A percentile compares a stretch with the other conserved stretches of the same genome.
phyloP scores from a whole-genome alignment of 2,797 vertebrate species.

The Eulemur mongoz region DNA sequence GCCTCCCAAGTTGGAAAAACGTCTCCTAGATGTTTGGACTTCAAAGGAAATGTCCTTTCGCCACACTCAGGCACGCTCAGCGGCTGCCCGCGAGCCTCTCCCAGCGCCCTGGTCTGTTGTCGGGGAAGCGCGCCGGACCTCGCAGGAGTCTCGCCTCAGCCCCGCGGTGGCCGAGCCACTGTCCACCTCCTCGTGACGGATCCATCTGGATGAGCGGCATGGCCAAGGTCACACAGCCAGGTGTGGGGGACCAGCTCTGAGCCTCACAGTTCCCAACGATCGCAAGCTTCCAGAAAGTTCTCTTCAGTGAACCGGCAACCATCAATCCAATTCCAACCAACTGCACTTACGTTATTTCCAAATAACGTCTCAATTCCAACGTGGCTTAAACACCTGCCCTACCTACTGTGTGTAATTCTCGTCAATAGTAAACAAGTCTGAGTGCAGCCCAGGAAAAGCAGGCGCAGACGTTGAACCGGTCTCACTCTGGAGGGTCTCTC shows the following conservation, averaged over 20 bases:
- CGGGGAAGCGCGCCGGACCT: rapidly evolving
- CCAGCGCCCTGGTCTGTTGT: background rate
- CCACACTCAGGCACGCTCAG: rapidly evolving
- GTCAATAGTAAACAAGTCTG: too few species aligned
- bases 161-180: background rate
- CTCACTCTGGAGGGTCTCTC: background rate
- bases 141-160: background rate
- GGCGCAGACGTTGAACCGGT: background rate
- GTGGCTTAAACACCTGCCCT: background rate
- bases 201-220: background rate
- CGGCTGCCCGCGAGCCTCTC: background rate
- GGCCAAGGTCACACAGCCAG: background rate
- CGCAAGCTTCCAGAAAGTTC: background rate
- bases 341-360: background rate
- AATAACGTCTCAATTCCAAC: background rate
- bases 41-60: background rate
- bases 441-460: background rate
- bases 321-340: background rate
- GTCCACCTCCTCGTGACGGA: background rate
- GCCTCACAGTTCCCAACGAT: background rate
- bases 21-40: background rate
- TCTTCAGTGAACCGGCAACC: background rate
- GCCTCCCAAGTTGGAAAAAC: background rate
- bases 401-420: background rate
- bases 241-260: background rate